Evolutionary conservation across 2,113 vertebrate species (phyloP), one percentile per base, ranked within the genome.

Genomic region (Coptodon rendalli): DNA sequence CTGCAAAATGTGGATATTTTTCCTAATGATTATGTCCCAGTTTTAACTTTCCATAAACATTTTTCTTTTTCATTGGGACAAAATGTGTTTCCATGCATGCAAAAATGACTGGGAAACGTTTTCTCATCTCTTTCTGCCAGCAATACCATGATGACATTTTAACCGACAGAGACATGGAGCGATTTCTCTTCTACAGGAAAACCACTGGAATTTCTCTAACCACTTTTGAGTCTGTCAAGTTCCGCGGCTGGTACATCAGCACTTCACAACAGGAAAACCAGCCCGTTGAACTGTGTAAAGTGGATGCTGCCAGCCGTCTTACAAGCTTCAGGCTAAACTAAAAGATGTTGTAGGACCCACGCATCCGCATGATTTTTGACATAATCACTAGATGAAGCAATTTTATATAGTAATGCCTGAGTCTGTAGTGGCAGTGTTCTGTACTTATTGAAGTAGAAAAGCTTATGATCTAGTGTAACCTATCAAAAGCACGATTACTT

Each of bases 211-310:
- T 13, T 0, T 14, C 29, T 2, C 1, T 7, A 6, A 89, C 14
- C 84, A 91, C 27, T 1, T 96, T 96, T 2, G 96, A 96, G 90
- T 96, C 95, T 0, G 84, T 94, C 2, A 90, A 53, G 63, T 95
- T 22, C 36, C 76, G 4, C 0, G 90, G 93, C 5, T 96, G 96
- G 95, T 96, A 89, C 80, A 96, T 96, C 85, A 94, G 92, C 86
- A 96, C 95, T 0, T 88, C 91, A 1, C 13, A 59, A 9, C 3
- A 24, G 0, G 87, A 94, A 0, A 3, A 16, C 6, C 17, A 86
- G 24, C 53, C 24, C 0, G 73, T 96, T 89, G 91, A 95, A 3
- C 93, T 96, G 91, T 89, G 91, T 7, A 0, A 6, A 2, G 5
- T 19, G 4, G 48, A 81, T 16, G 0, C 38, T 1, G 0, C 0